These are phyloP conservation scores for Macroglossus sobrinus DNA, from an alignment of 2,113 vertebrate species.

Conservation along the genomic window DNA sequence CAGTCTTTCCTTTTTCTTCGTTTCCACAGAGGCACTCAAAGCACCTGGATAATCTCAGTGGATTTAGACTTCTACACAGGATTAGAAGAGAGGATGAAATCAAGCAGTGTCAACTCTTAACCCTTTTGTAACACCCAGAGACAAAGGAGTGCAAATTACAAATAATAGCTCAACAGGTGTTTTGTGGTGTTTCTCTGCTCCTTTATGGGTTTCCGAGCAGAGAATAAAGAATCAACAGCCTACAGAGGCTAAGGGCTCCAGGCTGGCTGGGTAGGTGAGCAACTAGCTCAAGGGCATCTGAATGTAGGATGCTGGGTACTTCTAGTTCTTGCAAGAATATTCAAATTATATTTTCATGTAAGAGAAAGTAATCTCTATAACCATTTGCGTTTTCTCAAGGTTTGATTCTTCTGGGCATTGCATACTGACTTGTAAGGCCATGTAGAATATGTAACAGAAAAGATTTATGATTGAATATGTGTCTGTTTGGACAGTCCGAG, in stretches of 20 bases:
- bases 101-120: background rate
- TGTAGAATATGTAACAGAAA: background rate
- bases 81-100: background rate
- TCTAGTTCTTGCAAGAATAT: background rate
- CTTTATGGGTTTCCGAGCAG: background rate
- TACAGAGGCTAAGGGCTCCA: background rate
- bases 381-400: background rate
- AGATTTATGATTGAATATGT: background rate
- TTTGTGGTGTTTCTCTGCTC: background rate
- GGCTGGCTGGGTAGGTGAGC: background rate
- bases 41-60: background rate
- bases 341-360: constrained; percentile 31
- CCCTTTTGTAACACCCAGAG: background rate
- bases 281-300: background rate
- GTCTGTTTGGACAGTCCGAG: background rate
- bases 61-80: background rate
- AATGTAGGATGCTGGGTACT: background rate
- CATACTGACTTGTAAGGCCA: background rate
- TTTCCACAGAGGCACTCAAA: background rate
- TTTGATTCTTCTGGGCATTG: background rate
- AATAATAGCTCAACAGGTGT: background rate
- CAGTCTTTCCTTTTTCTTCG: background rate
- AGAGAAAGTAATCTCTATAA: background rate
- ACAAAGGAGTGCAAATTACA: background rate
- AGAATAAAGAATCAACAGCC: background rate